phyloP scores from a whole-genome alignment of 2,797 vertebrate species.

The Pelochelys cantorii region DNA sequence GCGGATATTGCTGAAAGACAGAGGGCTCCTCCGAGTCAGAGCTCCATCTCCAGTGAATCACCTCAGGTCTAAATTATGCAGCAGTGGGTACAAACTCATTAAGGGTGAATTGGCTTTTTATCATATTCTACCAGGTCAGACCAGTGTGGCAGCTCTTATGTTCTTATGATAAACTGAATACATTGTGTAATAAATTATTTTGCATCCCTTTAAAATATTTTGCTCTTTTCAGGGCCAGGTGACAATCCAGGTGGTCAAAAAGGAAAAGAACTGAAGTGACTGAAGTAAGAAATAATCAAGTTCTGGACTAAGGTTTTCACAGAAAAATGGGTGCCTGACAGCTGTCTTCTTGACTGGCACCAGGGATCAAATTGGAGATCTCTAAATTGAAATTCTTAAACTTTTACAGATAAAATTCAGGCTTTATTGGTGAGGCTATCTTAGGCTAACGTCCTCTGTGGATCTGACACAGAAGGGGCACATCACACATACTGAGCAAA shows the following conservation, averaged over 20 bases:
- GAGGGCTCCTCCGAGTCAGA: not conserved
- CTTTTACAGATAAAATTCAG: not conserved
- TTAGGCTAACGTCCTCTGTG: not conserved
- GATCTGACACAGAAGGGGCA: not conserved
- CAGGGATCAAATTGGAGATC: not conserved
- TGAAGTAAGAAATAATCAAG: not conserved
- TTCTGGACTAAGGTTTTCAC: not conserved
- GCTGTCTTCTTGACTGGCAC: not conserved
- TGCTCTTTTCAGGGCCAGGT: not conserved
- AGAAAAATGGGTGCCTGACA: not conserved
- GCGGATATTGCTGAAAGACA: conserved; percentile 26
- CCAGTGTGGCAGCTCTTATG: not conserved
- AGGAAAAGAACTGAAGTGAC: not conserved
- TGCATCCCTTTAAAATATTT: not conserved
- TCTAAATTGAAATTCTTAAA: not conserved
- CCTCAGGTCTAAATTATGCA: conserved; percentile 1
- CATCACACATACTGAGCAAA: fast-evolving
- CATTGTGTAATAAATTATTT: conserved; percentile 9
- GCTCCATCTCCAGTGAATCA: not conserved
- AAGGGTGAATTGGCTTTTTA: not conserved
- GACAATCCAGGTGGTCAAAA: not conserved
- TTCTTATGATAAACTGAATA: not conserved
- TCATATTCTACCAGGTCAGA: not conserved
- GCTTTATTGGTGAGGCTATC: not conserved
- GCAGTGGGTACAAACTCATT: conserved; percentile 21